Conservation (phyloP, 2,888 invertebrate genomes). For the Ophion slaviceki region DNA sequence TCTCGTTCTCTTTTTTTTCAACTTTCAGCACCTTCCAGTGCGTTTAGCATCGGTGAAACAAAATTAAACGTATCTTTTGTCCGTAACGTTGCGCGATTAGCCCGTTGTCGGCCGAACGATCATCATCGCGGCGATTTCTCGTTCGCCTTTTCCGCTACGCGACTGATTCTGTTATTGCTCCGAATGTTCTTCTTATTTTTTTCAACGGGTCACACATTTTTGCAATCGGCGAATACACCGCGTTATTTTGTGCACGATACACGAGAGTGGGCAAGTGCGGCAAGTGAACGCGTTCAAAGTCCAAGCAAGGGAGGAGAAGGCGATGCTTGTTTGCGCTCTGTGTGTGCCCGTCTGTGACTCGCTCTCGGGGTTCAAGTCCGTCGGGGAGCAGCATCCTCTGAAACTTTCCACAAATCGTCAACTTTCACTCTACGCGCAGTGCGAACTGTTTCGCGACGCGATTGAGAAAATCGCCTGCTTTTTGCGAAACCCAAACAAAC, state of each 20-base stretch:
- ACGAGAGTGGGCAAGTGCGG: conserved; percentile 30
- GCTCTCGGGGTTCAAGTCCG: conserved; percentile 62
- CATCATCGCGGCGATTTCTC: neutral
- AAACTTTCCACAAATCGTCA: conserved; percentile 54
- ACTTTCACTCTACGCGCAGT: conserved; percentile 33
- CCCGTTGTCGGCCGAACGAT: too few species aligned
- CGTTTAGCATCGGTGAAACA: neutral
- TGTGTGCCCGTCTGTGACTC: conserved; percentile 38
- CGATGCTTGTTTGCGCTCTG: conserved; percentile 27
- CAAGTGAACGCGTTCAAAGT: conserved; percentile 52
- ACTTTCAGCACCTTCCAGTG: neutral
- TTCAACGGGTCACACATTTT: conserved; percentile 18
- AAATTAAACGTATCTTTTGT: neutral
- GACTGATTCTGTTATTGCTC: neutral
- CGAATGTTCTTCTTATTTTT: neutral
- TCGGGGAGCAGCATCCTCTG: conserved; percentile 34
- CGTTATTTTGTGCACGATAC: conserved; percentile 23
- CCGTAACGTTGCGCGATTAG: too few species aligned
- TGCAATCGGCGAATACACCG: conserved; percentile 3
- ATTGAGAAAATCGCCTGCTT: neutral
- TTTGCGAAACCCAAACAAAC: too few species aligned
- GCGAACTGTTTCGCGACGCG: neutral
- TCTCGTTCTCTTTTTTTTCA: neutral
- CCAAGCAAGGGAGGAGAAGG: conserved; percentile 46
- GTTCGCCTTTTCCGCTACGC: neutral